Evolutionary conservation across 2,797 vertebrate species (phyloP), one percentile per base, ranked within the genome.

Genomic region (Phoeniculus purpureus): DNA sequence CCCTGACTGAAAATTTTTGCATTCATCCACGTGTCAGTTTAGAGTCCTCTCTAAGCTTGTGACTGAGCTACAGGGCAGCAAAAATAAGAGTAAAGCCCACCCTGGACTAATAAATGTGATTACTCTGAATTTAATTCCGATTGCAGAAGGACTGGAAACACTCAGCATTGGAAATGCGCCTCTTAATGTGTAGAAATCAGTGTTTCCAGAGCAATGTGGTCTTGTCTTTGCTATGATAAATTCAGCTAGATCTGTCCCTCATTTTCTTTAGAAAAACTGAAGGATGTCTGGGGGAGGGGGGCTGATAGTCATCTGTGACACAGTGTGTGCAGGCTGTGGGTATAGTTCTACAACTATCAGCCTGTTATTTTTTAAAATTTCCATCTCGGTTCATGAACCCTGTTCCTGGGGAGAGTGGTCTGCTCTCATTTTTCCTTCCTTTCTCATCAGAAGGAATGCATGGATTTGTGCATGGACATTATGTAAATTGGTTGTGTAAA

Each of bases 401-500:
- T 77, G 8, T 68, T 90, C 50, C 68, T 37, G 9, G 29, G 15
- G 27, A 77, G 23, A 65, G 47, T 37, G 11, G 9, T 87, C 91
- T 89, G 13, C 54, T 72, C 62, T 81, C 31, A 25, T 60, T 22
- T 90, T 81, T 96, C 37, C 27, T 79, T 7, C 26, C 19, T 70
- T 92, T 95, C 62, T 80, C 59, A 62, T 92, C 54, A 72, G 76
- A 82, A 91, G 61, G n/a, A 90, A 88, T 74, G 51, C 71, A 64
- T 64, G 60, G 71, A 76, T 89, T 91, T 91, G 59, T 83, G 61
- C 50, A 75, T 37, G 27, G 59, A 85, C 81, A 90, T 96, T 94
- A 92, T 86, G 74, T 91, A 90, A 94, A 94, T 90, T 84, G 86
- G 75, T 91, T 80, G 79, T 89, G 88, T 88, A 91, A 95, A 92